Evolutionary conservation across 2,888 invertebrate genomes (phyloP).

Genomic region (Tineola bisselliella): DNA sequence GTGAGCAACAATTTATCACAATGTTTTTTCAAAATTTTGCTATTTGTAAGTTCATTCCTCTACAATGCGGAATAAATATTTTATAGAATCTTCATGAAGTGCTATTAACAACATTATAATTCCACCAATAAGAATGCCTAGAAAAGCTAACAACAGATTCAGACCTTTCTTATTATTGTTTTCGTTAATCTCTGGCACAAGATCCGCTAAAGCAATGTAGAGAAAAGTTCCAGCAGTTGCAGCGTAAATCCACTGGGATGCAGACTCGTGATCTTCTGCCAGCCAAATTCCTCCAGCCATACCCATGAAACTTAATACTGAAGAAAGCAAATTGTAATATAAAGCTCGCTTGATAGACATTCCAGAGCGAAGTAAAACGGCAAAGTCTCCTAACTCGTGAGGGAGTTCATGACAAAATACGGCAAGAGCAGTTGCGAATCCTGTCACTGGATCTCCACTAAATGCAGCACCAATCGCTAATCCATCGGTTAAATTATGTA

Average conservation of each 20-base stretch:
- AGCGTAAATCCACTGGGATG: conserved; percentile 81
- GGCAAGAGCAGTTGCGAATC: conserved; percentile 80
- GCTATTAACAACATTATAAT: conserved; percentile 80
- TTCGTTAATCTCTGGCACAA: conserved; percentile 73
- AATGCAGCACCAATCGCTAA: conserved; percentile 84
- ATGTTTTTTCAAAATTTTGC: not conserved
- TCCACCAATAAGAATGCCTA: conserved; percentile 74
- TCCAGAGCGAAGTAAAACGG: conserved; percentile 79
- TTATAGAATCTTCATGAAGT: conserved; percentile 72
- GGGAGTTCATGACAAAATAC: conserved; percentile 85
- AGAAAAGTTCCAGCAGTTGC: conserved; percentile 83
- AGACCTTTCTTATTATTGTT: conserved; percentile 61
- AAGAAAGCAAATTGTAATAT: conserved; percentile 78
- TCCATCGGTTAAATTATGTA: conserved; percentile 84
- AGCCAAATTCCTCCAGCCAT: conserved; percentile 77
- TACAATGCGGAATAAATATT: conserved; percentile 55
- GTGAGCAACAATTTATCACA: conserved; percentile 8
- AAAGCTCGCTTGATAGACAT: conserved; percentile 77
- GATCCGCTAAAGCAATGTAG: conserved; percentile 82
- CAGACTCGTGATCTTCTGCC: conserved; percentile 74
- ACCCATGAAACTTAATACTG: conserved; percentile 78
- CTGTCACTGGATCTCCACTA: conserved; percentile 75
- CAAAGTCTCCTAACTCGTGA: conserved; percentile 85
- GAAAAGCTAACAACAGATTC: conserved; percentile 69
- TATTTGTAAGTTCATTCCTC: conserved; percentile 34